Evolutionary conservation across 2,113 vertebrate genomes (phyloP).

Genomic region (Heterotilapia buettikoferi): DNA sequence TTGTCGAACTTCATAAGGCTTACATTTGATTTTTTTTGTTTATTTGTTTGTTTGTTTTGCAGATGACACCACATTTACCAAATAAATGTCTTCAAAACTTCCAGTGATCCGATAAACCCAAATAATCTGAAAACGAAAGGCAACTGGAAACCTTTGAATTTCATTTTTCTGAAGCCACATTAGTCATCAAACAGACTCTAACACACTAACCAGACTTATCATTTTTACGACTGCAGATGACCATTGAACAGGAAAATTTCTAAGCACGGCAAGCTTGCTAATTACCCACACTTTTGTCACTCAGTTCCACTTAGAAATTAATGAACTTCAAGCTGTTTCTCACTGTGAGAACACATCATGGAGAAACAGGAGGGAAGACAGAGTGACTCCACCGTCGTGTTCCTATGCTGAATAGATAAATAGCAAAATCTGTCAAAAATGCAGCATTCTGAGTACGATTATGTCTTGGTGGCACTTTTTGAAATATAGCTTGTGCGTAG

Average conservation of each 20-base stretch:
- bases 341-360: neutral
- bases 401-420: neutral
- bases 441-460: neutral
- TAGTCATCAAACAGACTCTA: neutral
- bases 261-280: neutral
- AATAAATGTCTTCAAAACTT: neutral
- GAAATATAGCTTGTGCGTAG: neutral
- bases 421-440: neutral
- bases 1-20: neutral
- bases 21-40: neutral
- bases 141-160: neutral
- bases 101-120: neutral
- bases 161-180: neutral
- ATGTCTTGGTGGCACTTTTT: constrained; percentile 9
- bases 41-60: neutral
- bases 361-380: neutral
- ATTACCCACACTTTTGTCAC: neutral
- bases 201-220: neutral
- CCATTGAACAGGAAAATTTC: neutral
- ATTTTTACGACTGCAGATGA: neutral
- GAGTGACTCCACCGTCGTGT: neutral
- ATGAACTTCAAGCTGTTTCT: neutral
- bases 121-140: neutral
- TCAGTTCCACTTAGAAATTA: neutral
- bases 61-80: accelerated